Conservation (phyloP, 2,888 invertebrate species). For the Gymnocheta viridis region DNA sequence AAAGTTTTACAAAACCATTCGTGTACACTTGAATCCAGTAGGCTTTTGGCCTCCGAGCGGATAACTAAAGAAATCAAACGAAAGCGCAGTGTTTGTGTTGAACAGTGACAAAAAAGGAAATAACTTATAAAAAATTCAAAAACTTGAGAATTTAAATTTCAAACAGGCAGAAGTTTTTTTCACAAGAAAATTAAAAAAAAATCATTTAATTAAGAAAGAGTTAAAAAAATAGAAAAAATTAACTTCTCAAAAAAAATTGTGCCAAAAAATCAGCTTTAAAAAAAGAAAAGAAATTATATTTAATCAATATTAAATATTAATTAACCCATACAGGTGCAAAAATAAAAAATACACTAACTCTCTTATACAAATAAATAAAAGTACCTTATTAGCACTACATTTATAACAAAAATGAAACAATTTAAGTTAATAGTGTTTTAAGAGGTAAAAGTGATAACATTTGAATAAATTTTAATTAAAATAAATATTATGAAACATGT, state of each 20-base stretch:
- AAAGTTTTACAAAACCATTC: conserved; percentile 46
- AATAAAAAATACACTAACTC: conserved; percentile 6
- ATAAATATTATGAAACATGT: conserved; percentile 26
- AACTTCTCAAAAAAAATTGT: conserved; percentile 34
- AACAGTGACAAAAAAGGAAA: conserved; percentile 40
- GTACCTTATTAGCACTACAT: not conserved
- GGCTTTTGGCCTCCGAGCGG: conserved; percentile 83
- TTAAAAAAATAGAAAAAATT: conserved; percentile 17
- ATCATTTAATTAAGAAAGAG: conserved; percentile 17
- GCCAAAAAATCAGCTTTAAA: conserved; percentile 49
- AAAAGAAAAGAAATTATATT: conserved; percentile 30
- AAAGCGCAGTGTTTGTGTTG: conserved; percentile 68
- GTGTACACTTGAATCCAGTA: conserved; percentile 77
- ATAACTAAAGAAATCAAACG: conserved; percentile 79
- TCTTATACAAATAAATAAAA: not conserved
- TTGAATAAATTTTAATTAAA: not conserved
- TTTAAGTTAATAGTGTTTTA: not conserved
- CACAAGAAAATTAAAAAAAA: conserved; percentile 26
- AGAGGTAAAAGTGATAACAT: conserved; percentile 30
- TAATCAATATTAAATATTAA: conserved; percentile 39
- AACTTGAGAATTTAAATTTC: conserved; percentile 43
- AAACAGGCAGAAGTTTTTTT: conserved; percentile 33
- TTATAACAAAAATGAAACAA: not conserved
- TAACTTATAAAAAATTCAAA: conserved; percentile 69
- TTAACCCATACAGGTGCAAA: conserved; percentile 25